These are phyloP conservation scores for Rhinogobius similis DNA, from an alignment of 2,113 vertebrate genomes.

Conservation along the genomic window DNA sequence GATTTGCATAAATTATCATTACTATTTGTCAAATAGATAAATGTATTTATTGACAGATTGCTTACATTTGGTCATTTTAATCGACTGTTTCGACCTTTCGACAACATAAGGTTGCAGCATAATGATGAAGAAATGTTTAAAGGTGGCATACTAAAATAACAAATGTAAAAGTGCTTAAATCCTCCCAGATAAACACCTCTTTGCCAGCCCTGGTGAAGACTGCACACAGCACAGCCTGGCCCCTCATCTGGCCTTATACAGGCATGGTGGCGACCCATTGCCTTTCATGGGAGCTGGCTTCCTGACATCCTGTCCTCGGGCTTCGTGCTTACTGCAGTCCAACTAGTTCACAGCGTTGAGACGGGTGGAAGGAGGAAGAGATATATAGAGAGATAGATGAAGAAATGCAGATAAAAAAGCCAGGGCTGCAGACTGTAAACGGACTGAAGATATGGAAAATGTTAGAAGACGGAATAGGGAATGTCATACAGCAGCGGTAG, in stretches of 20 bases:
- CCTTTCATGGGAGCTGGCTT: constrained; percentile 80
- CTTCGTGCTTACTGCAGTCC: constrained; percentile 47
- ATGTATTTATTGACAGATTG: too few species aligned
- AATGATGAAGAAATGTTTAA: too few species aligned
- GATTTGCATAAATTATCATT: background rate
- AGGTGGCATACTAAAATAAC: too few species aligned
- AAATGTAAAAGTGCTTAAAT: constrained; percentile 27
- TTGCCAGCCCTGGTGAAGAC: constrained; percentile 8
- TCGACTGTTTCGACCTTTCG: too few species aligned
- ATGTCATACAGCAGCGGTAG: constrained; percentile 20
- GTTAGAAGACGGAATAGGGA: constrained; percentile 20
- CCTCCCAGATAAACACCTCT: constrained; percentile 17
- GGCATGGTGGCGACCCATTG: constrained; percentile 73
- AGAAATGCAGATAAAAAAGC: constrained; percentile 38
- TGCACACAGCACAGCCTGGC: constrained; percentile 33
- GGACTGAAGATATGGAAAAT: constrained; percentile 15
- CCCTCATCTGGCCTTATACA: constrained; percentile 77
- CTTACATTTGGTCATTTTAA: background rate
- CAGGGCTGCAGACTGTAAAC: constrained; percentile 10
- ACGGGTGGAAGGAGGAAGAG: constrained; percentile 18
- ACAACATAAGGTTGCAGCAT: background rate
- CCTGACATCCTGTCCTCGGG: constrained; percentile 60
- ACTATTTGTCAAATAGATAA: too few species aligned
- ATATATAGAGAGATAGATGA: constrained; percentile 21
- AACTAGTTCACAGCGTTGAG: constrained; percentile 38